A percentile compares a stretch with the other conserved stretches of the same genome.
These are phyloP conservation scores for Drosophila emarginata DNA, from an alignment of 2,888 invertebrate genomes.

Conservation along the genomic window DNA sequence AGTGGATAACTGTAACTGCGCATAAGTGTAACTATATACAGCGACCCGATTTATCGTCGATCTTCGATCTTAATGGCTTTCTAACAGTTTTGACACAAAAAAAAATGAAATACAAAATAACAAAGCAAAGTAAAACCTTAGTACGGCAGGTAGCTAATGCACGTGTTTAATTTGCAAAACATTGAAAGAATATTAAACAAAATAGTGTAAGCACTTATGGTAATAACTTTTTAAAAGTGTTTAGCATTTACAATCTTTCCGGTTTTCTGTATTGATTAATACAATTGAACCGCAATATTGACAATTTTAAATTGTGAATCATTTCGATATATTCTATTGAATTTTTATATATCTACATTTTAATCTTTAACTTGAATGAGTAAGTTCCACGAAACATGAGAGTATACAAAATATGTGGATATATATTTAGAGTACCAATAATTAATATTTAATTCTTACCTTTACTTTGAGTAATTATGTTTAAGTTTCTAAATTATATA, in stretches of 20 bases:
- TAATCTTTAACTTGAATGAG: no score
- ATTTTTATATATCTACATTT: no score
- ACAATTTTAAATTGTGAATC: neutral
- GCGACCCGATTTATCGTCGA: neutral
- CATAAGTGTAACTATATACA: conserved; percentile 1
- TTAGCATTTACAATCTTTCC: neutral
- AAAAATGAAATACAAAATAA: no score
- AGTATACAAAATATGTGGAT: no score
- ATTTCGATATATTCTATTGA: no score
- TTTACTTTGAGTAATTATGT: no score
- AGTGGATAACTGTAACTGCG: neutral
- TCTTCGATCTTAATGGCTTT: neutral
- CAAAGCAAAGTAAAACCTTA: no score
- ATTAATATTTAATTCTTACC: no score
- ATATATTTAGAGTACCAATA: no score
- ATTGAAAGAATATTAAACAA: neutral
- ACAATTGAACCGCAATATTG: neutral
- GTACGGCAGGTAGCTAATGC: neutral
- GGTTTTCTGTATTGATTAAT: neutral
- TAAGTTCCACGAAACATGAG: no score
- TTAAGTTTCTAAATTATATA: no score
- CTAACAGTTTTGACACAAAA: neutral
- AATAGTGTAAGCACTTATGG: neutral
- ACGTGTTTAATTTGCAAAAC: conserved; percentile 3
- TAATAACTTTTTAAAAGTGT: neutral